These are phyloP conservation scores for Ailurus styani DNA, from an alignment of 2,113 vertebrate species.

Conservation along the genomic window DNA sequence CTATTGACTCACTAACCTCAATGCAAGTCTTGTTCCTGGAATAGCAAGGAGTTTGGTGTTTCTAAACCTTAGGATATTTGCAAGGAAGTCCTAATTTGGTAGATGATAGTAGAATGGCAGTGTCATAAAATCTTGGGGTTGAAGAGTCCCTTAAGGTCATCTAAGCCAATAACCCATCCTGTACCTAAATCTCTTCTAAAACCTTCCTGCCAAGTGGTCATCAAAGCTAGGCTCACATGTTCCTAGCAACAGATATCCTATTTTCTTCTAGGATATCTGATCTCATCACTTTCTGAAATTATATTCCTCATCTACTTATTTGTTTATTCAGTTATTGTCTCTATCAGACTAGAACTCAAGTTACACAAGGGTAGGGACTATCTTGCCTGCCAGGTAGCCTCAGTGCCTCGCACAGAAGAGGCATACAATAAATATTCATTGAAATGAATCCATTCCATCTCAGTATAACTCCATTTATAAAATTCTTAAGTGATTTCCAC, in stretches of 20 bases:
- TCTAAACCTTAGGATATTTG: neutral
- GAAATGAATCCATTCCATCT: neutral
- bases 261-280: neutral
- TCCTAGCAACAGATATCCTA: neutral
- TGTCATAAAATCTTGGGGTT: slow-evolving; percentile 16
- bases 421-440: neutral
- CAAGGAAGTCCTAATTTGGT: slow-evolving; percentile 25
- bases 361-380: neutral
- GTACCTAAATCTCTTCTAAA: neutral
- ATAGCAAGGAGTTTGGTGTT: neutral
- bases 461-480: neutral
- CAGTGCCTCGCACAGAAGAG: neutral
- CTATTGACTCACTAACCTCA: slow-evolving; percentile 25
- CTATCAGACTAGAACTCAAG: neutral
- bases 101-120: neutral
- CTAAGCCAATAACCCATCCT: neutral
- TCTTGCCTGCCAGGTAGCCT: neutral
- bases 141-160: neutral
- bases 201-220: neutral
- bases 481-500: neutral
- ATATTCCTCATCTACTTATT: neutral
- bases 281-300: neutral
- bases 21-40: slow-evolving; percentile 36
- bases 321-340: neutral
- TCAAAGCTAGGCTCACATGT: neutral